Evolutionary conservation across 2,888 invertebrate genomes (phyloP), one percentile per base, ranked within the genome.

Genomic region (Zaprionus bogoriensis): DNA sequence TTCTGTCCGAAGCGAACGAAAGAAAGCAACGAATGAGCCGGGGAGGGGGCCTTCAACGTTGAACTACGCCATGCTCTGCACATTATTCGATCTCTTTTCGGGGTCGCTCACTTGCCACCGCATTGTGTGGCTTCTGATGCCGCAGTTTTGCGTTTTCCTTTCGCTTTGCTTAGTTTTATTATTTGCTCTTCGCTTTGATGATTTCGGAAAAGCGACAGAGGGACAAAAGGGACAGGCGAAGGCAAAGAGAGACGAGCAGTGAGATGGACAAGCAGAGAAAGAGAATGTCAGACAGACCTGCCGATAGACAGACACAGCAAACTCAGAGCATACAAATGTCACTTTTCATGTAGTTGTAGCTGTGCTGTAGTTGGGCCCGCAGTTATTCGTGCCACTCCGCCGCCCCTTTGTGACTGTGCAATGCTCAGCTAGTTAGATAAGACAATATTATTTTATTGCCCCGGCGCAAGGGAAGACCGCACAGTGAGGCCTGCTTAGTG

Each of bases 391-490:
- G 14, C 30, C 39, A 20, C 17, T 30, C 1, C 10, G 12, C n/a
- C 3, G 22, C 3, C 10, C 28, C 17, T 0, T 75, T 64, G 50
- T 54, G 50, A 19, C 38, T 64, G 51, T 66, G 62, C 67, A 53
- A 47, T 57, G 57, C 67, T 38, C 62, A 71, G 69, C 69, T 77
- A 77, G 78, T 80, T 75, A 71, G 70, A 83, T 76, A 80, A 78
- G 67, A 78, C 84, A 84, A 81, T 81, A 80, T 80, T 80, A 84
- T 84, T 80, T 76, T 84, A 84, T 81, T 84, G 84, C 60, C 67
- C 44, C 12, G 42, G 32, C 51, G 17, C n/a, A 32, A 36, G 45
- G 20, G 39, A 51, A 38, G 46, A 27, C 28, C 47, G 27, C 22
- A 39, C 47, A 52, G 27, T 44, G 44, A 19, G 47, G 47, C 60